Evolutionary conservation across 2,113 vertebrate species (phyloP), one percentile per base, ranked within the genome.

Genomic region (Dicentrarchus labrax): DNA sequence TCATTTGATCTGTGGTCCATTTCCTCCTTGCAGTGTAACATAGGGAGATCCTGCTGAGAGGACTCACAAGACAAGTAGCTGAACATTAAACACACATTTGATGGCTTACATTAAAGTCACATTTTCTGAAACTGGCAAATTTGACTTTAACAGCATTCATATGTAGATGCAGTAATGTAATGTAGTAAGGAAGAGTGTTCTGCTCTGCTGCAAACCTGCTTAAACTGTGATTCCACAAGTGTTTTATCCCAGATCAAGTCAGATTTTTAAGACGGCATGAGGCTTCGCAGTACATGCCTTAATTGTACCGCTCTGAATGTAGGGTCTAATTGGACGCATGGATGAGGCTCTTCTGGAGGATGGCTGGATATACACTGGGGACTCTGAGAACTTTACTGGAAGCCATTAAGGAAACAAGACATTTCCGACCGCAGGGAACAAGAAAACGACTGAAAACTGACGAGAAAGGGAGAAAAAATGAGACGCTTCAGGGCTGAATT

Each of bases 341-440:
- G 80, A 94, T 72, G 83, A 82, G 83, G 78, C 68, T 86, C 80
- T 87, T 84, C 84, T 73, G 66, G 78, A 89, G 86, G 85, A 89
- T 69, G 66, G 78, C 82, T 89, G 80, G 76, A 76, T 92, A 82
- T 85, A 82, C 87, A 17, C 87, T 78, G 41, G 91, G 92, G 89
- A 93, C 92, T 92, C 84, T 85, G 81, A 75, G 82, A 94, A 86
- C 89, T 86, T 90, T 90, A 92, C 94, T 95, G 94, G 93, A 95
- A 95, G 60, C 89, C 80, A 94, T 96, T 94, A 94, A 93, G 91
- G 92, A 93, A 95, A 93, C 92, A 90, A 92, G 92, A 94, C 88
- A 91, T 94, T 94, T 95, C 94, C 90, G 89, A 94, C 92, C 89
- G 68, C 94, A 94, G 81, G 86, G 88, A 92, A 76, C 80, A 67